Percentiles rank a stretch among this genome's conserved stretches.
Evolutionary conservation across 2,797 vertebrate species (phyloP).

Genomic region (Aplochiton taeniatus): DNA sequence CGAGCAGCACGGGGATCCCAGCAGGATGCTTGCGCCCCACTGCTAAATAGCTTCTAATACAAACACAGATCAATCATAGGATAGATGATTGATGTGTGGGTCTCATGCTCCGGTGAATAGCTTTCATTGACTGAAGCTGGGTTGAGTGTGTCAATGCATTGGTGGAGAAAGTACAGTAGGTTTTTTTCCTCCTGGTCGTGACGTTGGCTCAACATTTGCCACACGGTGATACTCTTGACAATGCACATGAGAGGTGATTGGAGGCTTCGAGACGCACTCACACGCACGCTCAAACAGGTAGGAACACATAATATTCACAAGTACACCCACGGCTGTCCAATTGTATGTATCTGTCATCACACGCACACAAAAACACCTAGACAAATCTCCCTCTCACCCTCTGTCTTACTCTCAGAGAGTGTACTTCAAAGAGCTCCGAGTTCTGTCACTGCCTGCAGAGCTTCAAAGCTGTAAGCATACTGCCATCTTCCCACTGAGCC

Average conservation of each 20-base stretch:
- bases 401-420: background rate
- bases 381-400: background rate
- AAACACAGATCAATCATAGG: constrained; percentile 45
- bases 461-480: constrained; percentile 56
- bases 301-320: constrained; percentile 24
- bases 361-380: background rate
- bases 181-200: constrained; percentile 49
- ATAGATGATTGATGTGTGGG: constrained; percentile 44
- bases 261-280: background rate
- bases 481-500: constrained; percentile 44
- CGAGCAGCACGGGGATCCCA: constrained; percentile 55
- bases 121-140: constrained; percentile 42
- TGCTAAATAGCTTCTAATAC: constrained; percentile 43
- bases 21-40: constrained; percentile 49
- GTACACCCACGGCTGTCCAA: background rate
- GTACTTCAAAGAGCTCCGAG: constrained; percentile 39
- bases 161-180: background rate
- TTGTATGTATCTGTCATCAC: background rate
- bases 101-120: constrained; percentile 39
- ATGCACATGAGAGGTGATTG: no score
- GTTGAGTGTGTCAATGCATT: no score
- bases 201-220: constrained; percentile 40
- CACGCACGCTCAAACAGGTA: background rate
- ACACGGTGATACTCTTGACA: no score
- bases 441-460: constrained; percentile 34